Conservation (phyloP, 2,797 vertebrate genomes). For the Spheniscus humboldti region DNA sequence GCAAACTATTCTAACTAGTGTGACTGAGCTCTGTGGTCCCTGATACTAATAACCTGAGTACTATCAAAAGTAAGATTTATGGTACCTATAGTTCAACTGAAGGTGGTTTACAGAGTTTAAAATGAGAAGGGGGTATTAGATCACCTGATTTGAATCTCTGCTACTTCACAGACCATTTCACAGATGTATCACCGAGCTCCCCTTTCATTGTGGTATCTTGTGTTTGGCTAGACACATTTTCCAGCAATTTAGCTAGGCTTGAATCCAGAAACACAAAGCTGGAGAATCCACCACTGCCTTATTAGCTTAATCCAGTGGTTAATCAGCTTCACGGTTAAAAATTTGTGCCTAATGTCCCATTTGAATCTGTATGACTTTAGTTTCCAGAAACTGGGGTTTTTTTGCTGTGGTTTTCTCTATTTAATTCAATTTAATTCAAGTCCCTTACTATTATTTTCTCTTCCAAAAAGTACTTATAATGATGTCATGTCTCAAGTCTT, state of each 20-base stretch:
- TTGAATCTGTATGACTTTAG: background rate
- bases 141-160: background rate
- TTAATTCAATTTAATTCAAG: background rate
- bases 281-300: background rate
- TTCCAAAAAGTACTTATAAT: background rate
- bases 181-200: background rate
- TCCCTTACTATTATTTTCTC: background rate
- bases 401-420: background rate
- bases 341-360: background rate
- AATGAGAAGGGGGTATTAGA: background rate
- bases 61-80: background rate
- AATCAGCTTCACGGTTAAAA: background rate
- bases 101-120: background rate
- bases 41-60: background rate
- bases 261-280: background rate
- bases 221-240: background rate
- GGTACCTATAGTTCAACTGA: background rate
- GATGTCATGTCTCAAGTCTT: background rate
- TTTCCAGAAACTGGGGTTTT: background rate
- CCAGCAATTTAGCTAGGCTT: background rate
- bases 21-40: background rate
- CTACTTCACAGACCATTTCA: background rate
- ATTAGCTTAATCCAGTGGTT: background rate
- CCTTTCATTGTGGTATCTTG: background rate
- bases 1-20: background rate